phyloP scores from a whole-genome alignment of 2,113 vertebrate genomes.

The Notothenia coriiceps region DNA sequence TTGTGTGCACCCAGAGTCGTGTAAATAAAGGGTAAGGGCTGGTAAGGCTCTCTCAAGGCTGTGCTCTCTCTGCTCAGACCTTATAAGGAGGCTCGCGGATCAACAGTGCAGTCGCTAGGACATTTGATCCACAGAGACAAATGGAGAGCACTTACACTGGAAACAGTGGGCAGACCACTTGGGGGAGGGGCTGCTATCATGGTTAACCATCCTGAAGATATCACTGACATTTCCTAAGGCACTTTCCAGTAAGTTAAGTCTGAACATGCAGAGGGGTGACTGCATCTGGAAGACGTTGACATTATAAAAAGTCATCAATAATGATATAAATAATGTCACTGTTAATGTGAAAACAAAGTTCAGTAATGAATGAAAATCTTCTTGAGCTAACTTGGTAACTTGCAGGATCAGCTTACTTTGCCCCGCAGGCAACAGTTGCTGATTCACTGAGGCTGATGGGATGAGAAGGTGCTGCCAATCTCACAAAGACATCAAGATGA shows the following conservation, averaged over 20 bases:
- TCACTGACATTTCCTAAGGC: slow-evolving; percentile 45
- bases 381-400: slow-evolving; percentile 23
- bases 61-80: slow-evolving; percentile 69
- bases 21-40: slow-evolving; percentile 77
- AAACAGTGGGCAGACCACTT: slow-evolving; percentile 62
- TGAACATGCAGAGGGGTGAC: slow-evolving; percentile 7
- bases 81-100: slow-evolving; percentile 81
- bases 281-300: slow-evolving; percentile 9
- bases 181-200: slow-evolving; percentile 54
- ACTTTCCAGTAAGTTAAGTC: slow-evolving; percentile 31
- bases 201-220: slow-evolving; percentile 58
- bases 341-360: slow-evolving; percentile 2
- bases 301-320: neutral
- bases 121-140: slow-evolving; percentile 81
- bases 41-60: slow-evolving; percentile 59
- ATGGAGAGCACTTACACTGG: slow-evolving; percentile 79
- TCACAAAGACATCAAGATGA: slow-evolving; percentile 56
- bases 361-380: neutral
- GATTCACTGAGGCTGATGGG: slow-evolving; percentile 52
- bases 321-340: neutral
- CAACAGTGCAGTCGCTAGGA: slow-evolving; percentile 71
- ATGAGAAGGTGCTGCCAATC: slow-evolving; percentile 49
- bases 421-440: slow-evolving; percentile 38
- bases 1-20: slow-evolving; percentile 65
- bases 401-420: slow-evolving; percentile 41